A percentile compares a stretch with the other conserved stretches of the same genome.
Evolutionary conservation across 2,113 vertebrate species (phyloP).

Genomic region (Conger conger): DNA sequence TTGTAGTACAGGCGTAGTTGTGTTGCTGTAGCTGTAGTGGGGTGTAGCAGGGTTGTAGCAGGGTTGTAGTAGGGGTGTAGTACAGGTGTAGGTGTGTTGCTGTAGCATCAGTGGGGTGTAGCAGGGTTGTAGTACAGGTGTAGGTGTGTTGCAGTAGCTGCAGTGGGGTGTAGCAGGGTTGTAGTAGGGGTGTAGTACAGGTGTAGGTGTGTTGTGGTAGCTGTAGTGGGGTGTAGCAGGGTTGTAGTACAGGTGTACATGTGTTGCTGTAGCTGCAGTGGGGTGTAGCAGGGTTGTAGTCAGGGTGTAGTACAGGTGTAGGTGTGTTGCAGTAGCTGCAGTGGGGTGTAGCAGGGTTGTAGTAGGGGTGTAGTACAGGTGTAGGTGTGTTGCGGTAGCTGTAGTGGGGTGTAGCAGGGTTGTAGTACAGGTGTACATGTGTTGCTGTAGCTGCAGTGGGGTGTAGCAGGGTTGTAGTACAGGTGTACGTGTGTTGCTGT

Average conservation of each 20-base stretch:
- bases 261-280: constrained; percentile 65
- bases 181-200: constrained; percentile 78
- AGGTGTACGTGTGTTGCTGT: constrained; percentile 74
- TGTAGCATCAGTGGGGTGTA: constrained; percentile 85
- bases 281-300: constrained; percentile 71
- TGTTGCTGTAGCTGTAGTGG: constrained; percentile 94
- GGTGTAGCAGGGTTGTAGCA: constrained; percentile 58
- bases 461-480: too few relatives aligned
- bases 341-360: constrained; percentile 66
- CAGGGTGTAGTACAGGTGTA: too few relatives aligned
- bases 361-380: too few relatives aligned
- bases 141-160: constrained; percentile 73
- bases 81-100: constrained; percentile 79
- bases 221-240: too few relatives aligned
- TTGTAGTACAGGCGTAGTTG: constrained; percentile 71
- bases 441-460: too few relatives aligned
- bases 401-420: constrained; percentile 63
- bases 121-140: too few relatives aligned
- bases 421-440: constrained; percentile 65
- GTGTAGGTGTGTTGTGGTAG: constrained; percentile 87
- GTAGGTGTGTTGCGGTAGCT: constrained; percentile 73
- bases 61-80: constrained; percentile 69
- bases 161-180: constrained; percentile 64
- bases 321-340: constrained; percentile 92
- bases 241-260: constrained; percentile 42